A percentile compares a stretch with the other conserved stretches of the same genome.
Evolutionary conservation across 2,888 invertebrate species (phyloP).

Genomic region (Tenthredo mesomela): DNA sequence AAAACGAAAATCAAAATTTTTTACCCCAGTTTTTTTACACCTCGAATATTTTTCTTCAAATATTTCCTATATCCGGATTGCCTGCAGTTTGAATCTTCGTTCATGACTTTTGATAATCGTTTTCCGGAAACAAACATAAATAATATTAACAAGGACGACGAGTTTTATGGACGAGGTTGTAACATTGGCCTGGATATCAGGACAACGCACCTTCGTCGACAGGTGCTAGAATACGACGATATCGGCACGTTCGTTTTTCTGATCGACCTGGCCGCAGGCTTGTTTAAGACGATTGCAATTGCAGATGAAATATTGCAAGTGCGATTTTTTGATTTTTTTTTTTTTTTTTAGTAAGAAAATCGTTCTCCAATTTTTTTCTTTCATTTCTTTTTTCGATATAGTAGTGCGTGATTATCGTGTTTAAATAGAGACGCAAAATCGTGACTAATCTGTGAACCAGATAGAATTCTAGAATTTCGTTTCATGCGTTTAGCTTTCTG

Average conservation of each 20-base stretch:
- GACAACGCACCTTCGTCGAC: slow-evolving; percentile 52
- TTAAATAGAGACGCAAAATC: not conserved
- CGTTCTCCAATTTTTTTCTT: not conserved
- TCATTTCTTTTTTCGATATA: not conserved
- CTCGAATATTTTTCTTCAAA: not conserved
- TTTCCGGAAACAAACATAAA: slow-evolving; percentile 25
- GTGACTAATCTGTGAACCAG: not conserved
- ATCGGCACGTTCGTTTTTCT: slow-evolving; percentile 24
- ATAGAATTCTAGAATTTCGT: not conserved
- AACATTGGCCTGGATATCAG: slow-evolving; percentile 73
- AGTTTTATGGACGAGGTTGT: slow-evolving; percentile 63
- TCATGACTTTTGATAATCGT: not conserved
- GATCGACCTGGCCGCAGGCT: slow-evolving; percentile 33
- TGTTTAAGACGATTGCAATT: not conserved
- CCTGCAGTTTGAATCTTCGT: not conserved
- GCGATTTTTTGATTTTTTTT: not conserved
- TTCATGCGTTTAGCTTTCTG: not conserved
- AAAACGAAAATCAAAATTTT: too few species aligned
- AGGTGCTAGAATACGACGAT: not conserved
- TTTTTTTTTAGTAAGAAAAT: not conserved
- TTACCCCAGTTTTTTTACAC: not conserved
- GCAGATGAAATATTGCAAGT: not conserved
- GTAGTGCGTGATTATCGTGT: too few species aligned
- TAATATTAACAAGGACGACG: slow-evolving; percentile 27
- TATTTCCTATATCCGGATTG: not conserved